phyloP scores from a whole-genome alignment of 2,797 vertebrate genomes.

The Harpagifer antarcticus region DNA sequence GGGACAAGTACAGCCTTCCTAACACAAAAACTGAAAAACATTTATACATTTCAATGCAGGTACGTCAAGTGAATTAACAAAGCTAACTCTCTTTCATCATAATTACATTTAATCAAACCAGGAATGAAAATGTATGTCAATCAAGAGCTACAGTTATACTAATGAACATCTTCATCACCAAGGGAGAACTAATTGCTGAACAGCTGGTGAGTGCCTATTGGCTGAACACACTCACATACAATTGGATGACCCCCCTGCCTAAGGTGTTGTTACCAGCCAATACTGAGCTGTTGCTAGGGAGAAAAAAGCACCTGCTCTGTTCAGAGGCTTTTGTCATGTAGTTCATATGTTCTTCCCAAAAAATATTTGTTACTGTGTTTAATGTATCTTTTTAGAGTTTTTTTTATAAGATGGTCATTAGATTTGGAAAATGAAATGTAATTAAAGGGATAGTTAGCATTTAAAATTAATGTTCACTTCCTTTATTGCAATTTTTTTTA shows the following conservation, averaged over 20 bases:
- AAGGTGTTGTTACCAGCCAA: slow-evolving; percentile 31
- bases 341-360: background rate
- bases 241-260: slow-evolving; percentile 4
- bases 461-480: background rate
- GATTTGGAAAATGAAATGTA: background rate
- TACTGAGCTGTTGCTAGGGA: slow-evolving; percentile 47
- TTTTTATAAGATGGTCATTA: background rate
- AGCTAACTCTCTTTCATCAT: background rate
- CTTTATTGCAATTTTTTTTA: background rate
- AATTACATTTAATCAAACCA: slow-evolving; percentile 2
- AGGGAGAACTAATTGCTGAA: slow-evolving; percentile 38
- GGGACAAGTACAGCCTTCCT: background rate
- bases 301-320: slow-evolving; percentile 35
- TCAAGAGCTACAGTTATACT: slow-evolving; percentile 31
- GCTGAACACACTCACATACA: background rate
- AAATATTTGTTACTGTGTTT: background rate
- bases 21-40: background rate
- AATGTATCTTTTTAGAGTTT: too few species aligned
- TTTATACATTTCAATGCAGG: background rate
- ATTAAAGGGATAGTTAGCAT: background rate
- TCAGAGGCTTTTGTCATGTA: background rate
- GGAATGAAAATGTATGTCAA: slow-evolving; percentile 20
- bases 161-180: slow-evolving; percentile 30
- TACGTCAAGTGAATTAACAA: slow-evolving; percentile 13
- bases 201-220: slow-evolving; percentile 46